These are phyloP conservation scores for Drosophila kanapiae DNA, from an alignment of 1,140 invertebrate species.

Conservation along the genomic window DNA sequence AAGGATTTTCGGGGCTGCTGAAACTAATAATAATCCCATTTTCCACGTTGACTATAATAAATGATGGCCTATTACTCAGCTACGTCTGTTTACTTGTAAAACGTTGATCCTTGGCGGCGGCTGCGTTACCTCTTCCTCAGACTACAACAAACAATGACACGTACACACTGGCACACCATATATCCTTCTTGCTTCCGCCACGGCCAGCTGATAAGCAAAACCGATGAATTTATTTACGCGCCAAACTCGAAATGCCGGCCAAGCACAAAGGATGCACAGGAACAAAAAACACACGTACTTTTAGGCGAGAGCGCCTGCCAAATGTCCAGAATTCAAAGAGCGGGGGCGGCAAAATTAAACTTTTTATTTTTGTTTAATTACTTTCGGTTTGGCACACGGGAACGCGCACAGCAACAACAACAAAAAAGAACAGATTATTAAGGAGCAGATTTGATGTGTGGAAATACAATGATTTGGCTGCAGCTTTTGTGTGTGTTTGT, in stretches of 20 bases:
- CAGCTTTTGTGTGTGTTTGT: conserved; percentile 15
- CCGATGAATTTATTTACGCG: conserved; percentile 59
- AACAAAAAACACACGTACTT: neutral
- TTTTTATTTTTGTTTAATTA: conserved; percentile 24
- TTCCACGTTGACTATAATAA: neutral
- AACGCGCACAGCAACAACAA: conserved; percentile 28
- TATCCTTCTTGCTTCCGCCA: conserved; percentile 4
- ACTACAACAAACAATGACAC: conserved; percentile 41
- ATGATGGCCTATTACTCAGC: neutral
- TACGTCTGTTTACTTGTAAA: conserved; percentile 2
- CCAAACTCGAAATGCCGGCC: conserved; percentile 66
- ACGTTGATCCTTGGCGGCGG: conserved; percentile 16
- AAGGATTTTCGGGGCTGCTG: neutral
- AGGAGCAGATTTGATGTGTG: neutral
- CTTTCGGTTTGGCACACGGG: conserved; percentile 31
- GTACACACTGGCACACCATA: neutral
- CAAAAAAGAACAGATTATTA: neutral
- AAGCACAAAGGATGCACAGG: conserved; percentile 4
- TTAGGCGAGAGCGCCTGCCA: neutral
- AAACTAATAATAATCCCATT: neutral
- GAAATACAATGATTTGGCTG: conserved; percentile 33
- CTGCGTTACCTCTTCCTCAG: conserved; percentile 15
- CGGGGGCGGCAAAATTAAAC: conserved; percentile 5
- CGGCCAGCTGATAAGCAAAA: conserved; percentile 48
- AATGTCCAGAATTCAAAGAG: neutral